Conservation (phyloP, 1,140 invertebrate species). For the Drosophila rufa region DNA sequence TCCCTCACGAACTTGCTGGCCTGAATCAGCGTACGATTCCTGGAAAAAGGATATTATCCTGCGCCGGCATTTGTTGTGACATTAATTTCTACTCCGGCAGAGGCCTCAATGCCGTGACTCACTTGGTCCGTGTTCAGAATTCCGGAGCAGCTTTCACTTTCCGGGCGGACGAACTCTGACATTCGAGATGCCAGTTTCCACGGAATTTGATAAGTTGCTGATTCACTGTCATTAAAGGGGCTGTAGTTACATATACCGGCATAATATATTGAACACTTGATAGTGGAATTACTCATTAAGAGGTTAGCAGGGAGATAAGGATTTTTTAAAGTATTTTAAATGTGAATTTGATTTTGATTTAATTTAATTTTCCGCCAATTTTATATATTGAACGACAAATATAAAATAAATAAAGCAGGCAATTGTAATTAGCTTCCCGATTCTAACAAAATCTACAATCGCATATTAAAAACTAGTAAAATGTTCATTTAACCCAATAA, state of each 20-base stretch:
- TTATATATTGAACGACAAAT: neutral
- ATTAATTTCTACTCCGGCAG: slow-evolving; percentile 39
- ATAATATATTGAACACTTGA: slow-evolving; percentile 7
- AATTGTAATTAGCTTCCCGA: neutral
- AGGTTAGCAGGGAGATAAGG: neutral
- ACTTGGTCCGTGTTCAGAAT: slow-evolving; percentile 41
- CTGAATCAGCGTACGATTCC: slow-evolving; percentile 74
- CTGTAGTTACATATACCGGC: neutral
- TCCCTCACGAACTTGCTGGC: neutral
- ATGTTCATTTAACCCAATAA: neutral
- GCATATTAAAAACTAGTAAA: neutral
- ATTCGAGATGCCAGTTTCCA: slow-evolving; percentile 61
- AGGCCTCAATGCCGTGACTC: slow-evolving; percentile 57
- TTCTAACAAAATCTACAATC: neutral
- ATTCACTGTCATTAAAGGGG: slow-evolving; percentile 30
- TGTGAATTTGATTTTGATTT: neutral
- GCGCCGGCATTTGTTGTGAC: slow-evolving; percentile 79
- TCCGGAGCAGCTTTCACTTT: slow-evolving; percentile 62
- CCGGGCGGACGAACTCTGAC: slow-evolving; percentile 62
- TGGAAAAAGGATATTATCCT: slow-evolving; percentile 81
- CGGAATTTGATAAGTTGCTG: slow-evolving; percentile 50
- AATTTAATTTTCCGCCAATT: neutral
- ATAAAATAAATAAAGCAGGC: neutral
- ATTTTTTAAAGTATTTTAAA: neutral
- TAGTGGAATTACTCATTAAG: slow-evolving; percentile 9